phyloP scores from a whole-genome alignment of 2,888 invertebrate genomes.

The Eupsilia transversa region DNA sequence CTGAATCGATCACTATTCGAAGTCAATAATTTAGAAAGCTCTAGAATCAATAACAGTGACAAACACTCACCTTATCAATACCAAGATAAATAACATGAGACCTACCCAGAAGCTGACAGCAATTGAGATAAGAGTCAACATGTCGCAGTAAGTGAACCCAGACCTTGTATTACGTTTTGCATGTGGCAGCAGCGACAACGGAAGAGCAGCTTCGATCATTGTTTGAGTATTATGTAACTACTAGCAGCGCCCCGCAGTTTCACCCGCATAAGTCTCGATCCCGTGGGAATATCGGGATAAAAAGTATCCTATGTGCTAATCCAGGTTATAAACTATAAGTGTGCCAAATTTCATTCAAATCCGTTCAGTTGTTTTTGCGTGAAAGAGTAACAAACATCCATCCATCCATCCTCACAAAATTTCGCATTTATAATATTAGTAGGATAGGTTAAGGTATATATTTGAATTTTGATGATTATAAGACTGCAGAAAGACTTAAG shows the following conservation, averaged over 20 bases:
- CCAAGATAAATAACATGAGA: not conserved
- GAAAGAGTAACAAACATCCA: too few species aligned
- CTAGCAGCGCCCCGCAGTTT: too few species aligned
- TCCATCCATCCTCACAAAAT: too few species aligned
- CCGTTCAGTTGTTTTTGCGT: too few species aligned
- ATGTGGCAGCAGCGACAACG: not conserved
- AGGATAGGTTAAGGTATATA: too few species aligned
- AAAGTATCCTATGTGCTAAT: too few species aligned
- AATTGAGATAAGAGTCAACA: conserved; percentile 30
- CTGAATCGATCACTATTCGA: not conserved
- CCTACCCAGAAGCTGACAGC: conserved; percentile 31
- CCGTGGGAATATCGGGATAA: too few species aligned
- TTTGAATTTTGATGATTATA: not conserved
- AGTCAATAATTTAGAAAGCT: not conserved
- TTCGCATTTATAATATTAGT: too few species aligned
- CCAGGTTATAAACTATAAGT: too few species aligned
- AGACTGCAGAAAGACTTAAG: not conserved
- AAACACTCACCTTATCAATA: conserved; percentile 22
- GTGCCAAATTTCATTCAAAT: too few species aligned
- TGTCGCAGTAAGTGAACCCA: conserved; percentile 29
- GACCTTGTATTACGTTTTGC: conserved; percentile 28
- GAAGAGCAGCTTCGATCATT: not conserved
- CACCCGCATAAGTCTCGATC: too few species aligned
- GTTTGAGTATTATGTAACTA: conserved; percentile 1
- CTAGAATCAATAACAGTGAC: conserved; percentile 11